Conservation (phyloP, 2,797 vertebrate genomes). For the Gymnoscopelus microlampas region DNA sequence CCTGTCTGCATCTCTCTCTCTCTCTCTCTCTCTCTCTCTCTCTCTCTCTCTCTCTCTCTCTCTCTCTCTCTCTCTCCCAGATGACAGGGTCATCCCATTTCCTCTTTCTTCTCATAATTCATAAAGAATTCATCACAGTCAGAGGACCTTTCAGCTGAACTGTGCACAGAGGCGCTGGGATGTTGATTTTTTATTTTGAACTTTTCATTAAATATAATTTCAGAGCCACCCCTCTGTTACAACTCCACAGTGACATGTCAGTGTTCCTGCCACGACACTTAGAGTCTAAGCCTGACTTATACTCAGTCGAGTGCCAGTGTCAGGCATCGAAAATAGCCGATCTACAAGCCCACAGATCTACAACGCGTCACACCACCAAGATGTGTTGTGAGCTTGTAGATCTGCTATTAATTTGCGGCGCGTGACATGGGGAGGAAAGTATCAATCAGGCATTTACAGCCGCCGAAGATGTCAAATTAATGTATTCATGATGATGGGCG, state of each 20-base stretch:
- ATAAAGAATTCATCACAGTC: constrained; percentile 57
- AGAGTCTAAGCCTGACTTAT: too few species aligned
- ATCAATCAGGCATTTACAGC: not conserved
- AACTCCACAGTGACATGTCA: constrained; percentile 2
- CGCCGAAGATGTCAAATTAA: constrained; percentile 49
- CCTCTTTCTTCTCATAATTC: constrained; percentile 39
- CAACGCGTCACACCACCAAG: too few species aligned
- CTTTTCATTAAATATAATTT: constrained; percentile 44
- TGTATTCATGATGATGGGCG: constrained; percentile 47
- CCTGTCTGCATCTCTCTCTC: too few species aligned
- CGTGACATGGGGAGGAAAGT: too few species aligned
- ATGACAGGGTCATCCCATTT: constrained; percentile 55
- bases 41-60: too few species aligned
- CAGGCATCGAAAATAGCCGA: too few species aligned
- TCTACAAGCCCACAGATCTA: too few species aligned
- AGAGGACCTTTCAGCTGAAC: constrained; percentile 19
- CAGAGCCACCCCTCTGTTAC: not conserved
- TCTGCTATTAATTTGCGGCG: too few species aligned
- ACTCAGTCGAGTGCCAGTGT: too few species aligned
- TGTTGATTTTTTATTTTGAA: constrained; percentile 55
- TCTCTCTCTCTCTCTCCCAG: constrained; percentile 17
- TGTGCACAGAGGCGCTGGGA: constrained; percentile 28
- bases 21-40: too few species aligned
- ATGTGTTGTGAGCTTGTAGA: too few species aligned
- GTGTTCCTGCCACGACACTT: too few species aligned